A percentile compares a stretch with the other conserved stretches of the same genome.
These are phyloP conservation scores for Carduelis carduelis DNA, from an alignment of 2,797 vertebrate genomes.

Conservation along the genomic window DNA sequence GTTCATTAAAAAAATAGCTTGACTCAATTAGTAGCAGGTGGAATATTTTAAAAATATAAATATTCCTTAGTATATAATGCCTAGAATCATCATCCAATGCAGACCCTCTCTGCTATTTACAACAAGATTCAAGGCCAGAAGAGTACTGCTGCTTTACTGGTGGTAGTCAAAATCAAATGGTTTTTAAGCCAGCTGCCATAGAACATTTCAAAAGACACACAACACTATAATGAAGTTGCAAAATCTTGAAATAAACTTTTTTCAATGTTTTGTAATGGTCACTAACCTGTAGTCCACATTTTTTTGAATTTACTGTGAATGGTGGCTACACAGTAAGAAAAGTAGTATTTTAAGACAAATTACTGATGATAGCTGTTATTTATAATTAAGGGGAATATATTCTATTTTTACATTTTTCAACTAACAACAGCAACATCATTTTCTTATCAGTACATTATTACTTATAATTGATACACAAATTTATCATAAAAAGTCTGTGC, in stretches of 20 bases:
- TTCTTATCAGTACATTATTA: not conserved
- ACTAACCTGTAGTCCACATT: not conserved
- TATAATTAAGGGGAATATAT: not conserved
- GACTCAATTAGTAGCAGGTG: not conserved
- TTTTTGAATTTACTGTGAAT: not conserved
- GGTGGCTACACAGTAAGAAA: not conserved
- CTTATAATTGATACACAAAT: not conserved
- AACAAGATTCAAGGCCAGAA: not conserved
- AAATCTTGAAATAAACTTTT: not conserved
- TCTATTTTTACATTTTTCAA: not conserved
- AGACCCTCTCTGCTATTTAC: not conserved
- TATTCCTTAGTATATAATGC: not conserved
- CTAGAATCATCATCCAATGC: not conserved
- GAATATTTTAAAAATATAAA: not conserved
- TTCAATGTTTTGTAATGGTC: not conserved
- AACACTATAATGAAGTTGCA: not conserved
- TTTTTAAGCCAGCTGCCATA: not conserved
- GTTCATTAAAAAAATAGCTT: not conserved
- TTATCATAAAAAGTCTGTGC: not conserved
- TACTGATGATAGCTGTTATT: not conserved
- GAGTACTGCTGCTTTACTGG: not conserved
- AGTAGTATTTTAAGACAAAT: not conserved
- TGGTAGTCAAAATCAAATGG: not conserved
- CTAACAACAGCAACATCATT: not conserved
- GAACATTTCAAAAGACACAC: not conserved